phyloP scores from a whole-genome alignment of 2,888 invertebrate species.

The Oxycera nigricornis region DNA sequence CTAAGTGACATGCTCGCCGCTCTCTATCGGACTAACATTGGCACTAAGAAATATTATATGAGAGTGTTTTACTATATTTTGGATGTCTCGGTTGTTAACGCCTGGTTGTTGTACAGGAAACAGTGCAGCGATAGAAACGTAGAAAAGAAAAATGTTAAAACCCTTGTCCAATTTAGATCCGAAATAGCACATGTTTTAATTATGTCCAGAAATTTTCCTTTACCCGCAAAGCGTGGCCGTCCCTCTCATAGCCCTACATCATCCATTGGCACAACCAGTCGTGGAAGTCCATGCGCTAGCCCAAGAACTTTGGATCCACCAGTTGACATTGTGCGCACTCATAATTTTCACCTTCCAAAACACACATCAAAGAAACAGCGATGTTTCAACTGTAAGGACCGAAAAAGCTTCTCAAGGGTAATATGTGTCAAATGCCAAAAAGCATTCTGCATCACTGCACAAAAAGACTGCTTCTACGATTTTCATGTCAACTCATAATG shows the following conservation, averaged over 20 bases:
- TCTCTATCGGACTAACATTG: neutral
- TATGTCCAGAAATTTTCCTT: neutral
- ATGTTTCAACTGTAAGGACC: neutral
- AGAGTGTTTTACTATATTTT: neutral
- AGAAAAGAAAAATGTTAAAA: neutral
- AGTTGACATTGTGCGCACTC: neutral
- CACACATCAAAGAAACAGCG: neutral
- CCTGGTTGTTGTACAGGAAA: neutral
- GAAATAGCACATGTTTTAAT: neutral
- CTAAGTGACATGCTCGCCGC: neutral
- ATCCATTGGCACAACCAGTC: neutral
- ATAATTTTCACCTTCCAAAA: neutral
- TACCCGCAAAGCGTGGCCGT: neutral
- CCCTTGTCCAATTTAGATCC: neutral
- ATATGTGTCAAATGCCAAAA: neutral
- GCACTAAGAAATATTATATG: neutral
- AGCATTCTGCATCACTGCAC: neutral
- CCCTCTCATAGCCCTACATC: neutral
- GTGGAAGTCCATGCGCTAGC: neutral
- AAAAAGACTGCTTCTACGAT: neutral
- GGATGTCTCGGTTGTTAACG: neutral
- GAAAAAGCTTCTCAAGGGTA: neutral
- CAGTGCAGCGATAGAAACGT: neutral
- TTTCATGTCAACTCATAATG: neutral
- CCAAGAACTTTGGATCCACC: neutral